These are phyloP conservation scores for Ceratina calcarata DNA, from an alignment of 1,140 invertebrate genomes.

Conservation along the genomic window DNA sequence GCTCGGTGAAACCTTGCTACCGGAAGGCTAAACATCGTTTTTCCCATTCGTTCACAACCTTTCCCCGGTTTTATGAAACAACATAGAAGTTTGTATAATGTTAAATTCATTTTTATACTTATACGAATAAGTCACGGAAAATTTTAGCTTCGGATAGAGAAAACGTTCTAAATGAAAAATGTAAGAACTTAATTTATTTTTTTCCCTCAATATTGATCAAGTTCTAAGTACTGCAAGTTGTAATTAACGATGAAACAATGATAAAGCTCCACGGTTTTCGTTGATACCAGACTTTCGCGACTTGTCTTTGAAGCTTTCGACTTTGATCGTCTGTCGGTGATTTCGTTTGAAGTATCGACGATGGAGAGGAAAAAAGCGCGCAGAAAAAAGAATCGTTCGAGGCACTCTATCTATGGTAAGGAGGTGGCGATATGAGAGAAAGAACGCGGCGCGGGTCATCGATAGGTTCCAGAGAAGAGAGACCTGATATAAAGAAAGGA, in stretches of 20 bases:
- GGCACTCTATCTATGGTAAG: conserved; percentile 17
- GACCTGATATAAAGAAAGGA: conserved; percentile 50
- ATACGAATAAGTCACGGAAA: conserved; percentile 58
- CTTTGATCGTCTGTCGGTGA: neutral
- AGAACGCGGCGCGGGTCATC: conserved; percentile 42
- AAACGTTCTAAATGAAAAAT: conserved; percentile 45
- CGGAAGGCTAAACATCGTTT: conserved; percentile 9
- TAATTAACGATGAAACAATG: too few species aligned
- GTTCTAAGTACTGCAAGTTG: too few species aligned
- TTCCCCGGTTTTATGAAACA: conserved; percentile 35
- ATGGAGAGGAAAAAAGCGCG: neutral
- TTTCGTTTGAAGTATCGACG: neutral
- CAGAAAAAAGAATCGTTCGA: neutral
- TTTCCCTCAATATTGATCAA: too few species aligned
- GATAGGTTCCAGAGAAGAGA: conserved; percentile 35
- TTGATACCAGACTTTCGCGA: too few species aligned
- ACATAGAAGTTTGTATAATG: conserved; percentile 52
- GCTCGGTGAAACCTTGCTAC: conserved; percentile 10
- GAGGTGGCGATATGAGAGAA: conserved; percentile 45
- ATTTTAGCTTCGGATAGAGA: conserved; percentile 46
- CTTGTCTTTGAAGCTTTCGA: neutral
- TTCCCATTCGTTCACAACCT: conserved; percentile 11
- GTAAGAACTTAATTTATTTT: conserved; percentile 55
- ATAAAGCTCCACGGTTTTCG: too few species aligned
- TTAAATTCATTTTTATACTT: conserved; percentile 19